Base-by-base conservation (phyloP, 2,113 vertebrate genomes). In the Aythya baeri region DNA sequence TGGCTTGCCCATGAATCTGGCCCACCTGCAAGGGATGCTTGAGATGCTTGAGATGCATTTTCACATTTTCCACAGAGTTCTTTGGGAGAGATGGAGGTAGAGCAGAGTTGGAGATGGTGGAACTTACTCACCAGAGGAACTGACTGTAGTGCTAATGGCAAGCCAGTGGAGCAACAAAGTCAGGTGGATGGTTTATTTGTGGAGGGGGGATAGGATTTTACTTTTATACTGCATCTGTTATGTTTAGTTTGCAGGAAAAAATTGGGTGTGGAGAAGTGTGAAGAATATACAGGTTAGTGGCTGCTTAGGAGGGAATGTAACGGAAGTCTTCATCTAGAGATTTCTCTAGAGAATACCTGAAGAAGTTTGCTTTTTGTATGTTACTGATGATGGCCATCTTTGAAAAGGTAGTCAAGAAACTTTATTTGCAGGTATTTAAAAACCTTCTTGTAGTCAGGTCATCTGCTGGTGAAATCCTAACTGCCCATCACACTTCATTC, bases 361-460 rank as follows among this genome's bases (percentile, higher is more conserved):
- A 77, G 49, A 68, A 89, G 54, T 17, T 54, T 2, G 17, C 32
- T 52, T 73, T 38, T 59, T 80, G 14, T 78, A 46, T 2, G 1
- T 57, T 73, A 61, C 41, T 67, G 59, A 34, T 62, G 12, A 25
- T 82, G 32, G 15, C 59, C 15, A 32, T 62, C 26, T 57, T 78
- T 67, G 59, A 50, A 63, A 68, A 86, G 34, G 34, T 49, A 17
- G 68, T 91, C 23, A 83, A 58, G 49, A 58, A 66, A 21, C 38
- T 61, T 87, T 81, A 68, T 87, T 87, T 95, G 58, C 62, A 93
- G 22, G 34, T 84, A 77, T 62, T 95, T 89, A 49, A 91, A 95
- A 94, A 86, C 16, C 25, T 62, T 5, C 43, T 65, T 89, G 32
- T 36, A 83, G 31, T 44, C 18, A 31, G 14, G 36, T 78, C 38